Percentiles rank a stretch among this genome's conserved stretches.
These are phyloP conservation scores for Bubalus kerabau DNA, from an alignment of 2,113 vertebrate species.

Conservation along the genomic window DNA sequence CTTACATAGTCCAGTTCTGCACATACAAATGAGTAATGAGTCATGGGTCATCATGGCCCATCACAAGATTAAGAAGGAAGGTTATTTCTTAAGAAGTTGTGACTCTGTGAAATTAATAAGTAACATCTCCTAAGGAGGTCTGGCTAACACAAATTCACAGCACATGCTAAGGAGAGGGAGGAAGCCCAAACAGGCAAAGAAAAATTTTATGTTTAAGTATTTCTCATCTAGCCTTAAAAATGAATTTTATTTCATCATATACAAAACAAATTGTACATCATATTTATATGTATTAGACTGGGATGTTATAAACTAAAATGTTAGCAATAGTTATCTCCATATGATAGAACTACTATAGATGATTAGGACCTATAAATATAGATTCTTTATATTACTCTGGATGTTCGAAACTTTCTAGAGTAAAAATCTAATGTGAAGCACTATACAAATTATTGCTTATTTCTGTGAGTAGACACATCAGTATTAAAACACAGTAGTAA, in stretches of 20 bases:
- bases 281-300: background rate
- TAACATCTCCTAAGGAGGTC: background rate
- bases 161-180: background rate
- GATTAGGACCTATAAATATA: background rate
- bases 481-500: background rate
- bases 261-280: background rate
- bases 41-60: background rate
- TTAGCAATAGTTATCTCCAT: background rate
- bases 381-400: background rate
- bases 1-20: background rate
- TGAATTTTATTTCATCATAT: background rate
- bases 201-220: background rate
- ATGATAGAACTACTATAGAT: background rate
- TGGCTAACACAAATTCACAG: background rate
- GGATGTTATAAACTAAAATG: background rate
- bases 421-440: background rate
- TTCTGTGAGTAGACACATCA: background rate
- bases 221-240: background rate
- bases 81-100: background rate
- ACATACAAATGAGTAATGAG: background rate
- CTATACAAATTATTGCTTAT: background rate
- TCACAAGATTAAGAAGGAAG: background rate
- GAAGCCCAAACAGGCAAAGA: background rate
- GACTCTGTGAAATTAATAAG: background rate
- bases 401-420: background rate